phyloP scores from a whole-genome alignment of 2,797 vertebrate genomes.

The Triplophysa bombifrons region DNA sequence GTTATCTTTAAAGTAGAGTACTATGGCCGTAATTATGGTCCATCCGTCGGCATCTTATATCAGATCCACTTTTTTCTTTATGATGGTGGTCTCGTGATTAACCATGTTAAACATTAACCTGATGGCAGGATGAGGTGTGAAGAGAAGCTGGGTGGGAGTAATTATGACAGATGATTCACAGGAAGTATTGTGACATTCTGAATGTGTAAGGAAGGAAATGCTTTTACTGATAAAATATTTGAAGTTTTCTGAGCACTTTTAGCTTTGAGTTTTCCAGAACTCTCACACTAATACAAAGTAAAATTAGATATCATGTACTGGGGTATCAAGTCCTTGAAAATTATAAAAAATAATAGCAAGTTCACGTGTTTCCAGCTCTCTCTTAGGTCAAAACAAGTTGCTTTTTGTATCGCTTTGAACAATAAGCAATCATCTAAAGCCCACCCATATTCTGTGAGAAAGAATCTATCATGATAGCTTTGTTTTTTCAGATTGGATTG shows the following conservation, averaged over 20 bases:
- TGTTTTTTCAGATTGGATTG: slow-evolving; percentile 53
- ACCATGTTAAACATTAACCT: neutral
- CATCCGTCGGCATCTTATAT: neutral
- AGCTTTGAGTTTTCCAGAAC: slow-evolving; percentile 1
- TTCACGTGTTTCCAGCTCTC: slow-evolving; percentile 23
- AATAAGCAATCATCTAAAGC: slow-evolving; percentile 40
- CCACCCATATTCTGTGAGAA: slow-evolving; percentile 51
- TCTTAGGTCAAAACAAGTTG: slow-evolving; percentile 29
- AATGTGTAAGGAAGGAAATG: slow-evolving; percentile 36
- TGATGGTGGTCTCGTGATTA: slow-evolving; percentile 1
- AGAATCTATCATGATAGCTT: slow-evolving; percentile 55
- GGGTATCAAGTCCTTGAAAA: slow-evolving; percentile 13
- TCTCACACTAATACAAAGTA: neutral
- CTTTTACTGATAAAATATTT: neutral
- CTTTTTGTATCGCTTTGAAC: slow-evolving; percentile 52
- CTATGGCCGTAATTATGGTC: neutral
- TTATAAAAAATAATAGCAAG: neutral
- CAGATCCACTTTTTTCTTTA: neutral
- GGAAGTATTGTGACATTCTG: slow-evolving; percentile 44
- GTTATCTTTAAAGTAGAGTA: neutral
- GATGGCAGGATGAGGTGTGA: slow-evolving; percentile 42
- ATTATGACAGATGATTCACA: slow-evolving; percentile 45
- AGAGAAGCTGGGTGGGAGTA: slow-evolving; percentile 34
- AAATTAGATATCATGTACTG: neutral
- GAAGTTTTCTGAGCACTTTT: neutral